Conservation (phyloP, 2,797 vertebrate species). For the Ptychobarbus kaznakovi region DNA sequence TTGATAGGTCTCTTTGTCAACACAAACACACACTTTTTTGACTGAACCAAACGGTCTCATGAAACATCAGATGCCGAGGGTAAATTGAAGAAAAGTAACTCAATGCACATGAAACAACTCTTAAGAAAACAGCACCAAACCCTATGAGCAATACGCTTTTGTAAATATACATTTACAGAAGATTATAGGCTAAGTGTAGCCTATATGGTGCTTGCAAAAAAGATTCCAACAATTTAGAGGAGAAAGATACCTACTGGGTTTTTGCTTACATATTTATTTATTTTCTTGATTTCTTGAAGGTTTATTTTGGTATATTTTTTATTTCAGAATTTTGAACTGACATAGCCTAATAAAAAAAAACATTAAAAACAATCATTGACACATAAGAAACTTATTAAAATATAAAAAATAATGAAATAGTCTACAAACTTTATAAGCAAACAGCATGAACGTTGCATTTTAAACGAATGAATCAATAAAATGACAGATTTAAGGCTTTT, state of each 20-base stretch:
- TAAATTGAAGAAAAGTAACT: too few relatives aligned
- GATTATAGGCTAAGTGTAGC: not conserved
- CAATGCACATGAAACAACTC: not conserved
- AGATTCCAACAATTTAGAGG: not conserved
- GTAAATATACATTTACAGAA: not conserved
- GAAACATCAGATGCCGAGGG: too few relatives aligned
- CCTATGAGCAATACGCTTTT: not conserved
- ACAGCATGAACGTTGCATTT: too few relatives aligned
- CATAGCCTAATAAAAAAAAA: too few relatives aligned
- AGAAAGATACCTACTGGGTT: too few relatives aligned
- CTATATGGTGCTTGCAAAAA: not conserved
- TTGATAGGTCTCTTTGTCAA: not conserved
- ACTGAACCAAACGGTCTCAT: not conserved
- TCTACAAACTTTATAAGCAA: too few relatives aligned
- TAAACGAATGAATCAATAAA: too few relatives aligned
- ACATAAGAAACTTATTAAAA: too few relatives aligned
- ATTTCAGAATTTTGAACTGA: not conserved
- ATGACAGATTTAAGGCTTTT: too few relatives aligned
- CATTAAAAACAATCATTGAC: not conserved
- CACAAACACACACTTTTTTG: constrained; percentile 7
- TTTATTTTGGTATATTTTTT: not conserved
- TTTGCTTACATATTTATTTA: not conserved
- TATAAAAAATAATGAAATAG: too few relatives aligned
- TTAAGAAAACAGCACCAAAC: not conserved
- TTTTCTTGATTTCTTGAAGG: not conserved